Base-by-base conservation (phyloP, 2,797 vertebrate genomes). In the Coccyzus lansbergi region DNA sequence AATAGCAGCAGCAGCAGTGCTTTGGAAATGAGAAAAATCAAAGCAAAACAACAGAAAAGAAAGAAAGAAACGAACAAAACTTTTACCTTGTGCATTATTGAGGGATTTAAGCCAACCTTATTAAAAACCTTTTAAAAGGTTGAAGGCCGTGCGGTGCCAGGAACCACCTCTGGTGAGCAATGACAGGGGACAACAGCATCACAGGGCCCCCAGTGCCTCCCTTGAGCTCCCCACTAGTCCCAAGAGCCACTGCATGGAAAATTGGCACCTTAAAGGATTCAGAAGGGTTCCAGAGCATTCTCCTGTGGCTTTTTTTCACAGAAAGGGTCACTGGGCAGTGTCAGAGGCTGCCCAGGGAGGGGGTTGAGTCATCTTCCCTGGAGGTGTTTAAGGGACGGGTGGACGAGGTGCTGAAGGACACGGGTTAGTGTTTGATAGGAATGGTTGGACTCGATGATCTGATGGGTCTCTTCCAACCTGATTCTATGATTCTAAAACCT, bases 141-240 rank as follows among this genome's bases (percentile, higher is more conserved):
- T 63, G 33, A 28, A 7, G 15, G 28, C 19, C 29, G 2, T 15
- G 2, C 2, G 4, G 48, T 19, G 15, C 13, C 40, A 42, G 60
- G 33, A 65, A 1, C 6, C 11, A 1, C 15, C 44, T 67, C 49
- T 29, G 63, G 12, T 12, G 36, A 44, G 42, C 42, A 44, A 2
- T 0, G 4, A 34, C n/a, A 59, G 52, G 46, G 29, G 12, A 53
- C 34, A 25, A 10, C 0, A 1, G 12, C 3, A 1, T 9, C 0
- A 0, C 19, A 18, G 60, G 19, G 26, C 0, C 13, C 31, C 24
- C 0, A 0, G 19, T 13, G 10, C 4, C 33, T 34, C 20, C 42
- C 28, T 51, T 0, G 2, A 2, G 9, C 34, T 55, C 26, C 33
- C 16, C 40, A 1, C 2, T 34, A 24, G 11, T 3, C 48, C n/a